Percentiles rank a stretch among this genome's conserved stretches.
phyloP scores from a whole-genome alignment of 1,140 invertebrate genomes.

The Araneus ventricosus region DNA sequence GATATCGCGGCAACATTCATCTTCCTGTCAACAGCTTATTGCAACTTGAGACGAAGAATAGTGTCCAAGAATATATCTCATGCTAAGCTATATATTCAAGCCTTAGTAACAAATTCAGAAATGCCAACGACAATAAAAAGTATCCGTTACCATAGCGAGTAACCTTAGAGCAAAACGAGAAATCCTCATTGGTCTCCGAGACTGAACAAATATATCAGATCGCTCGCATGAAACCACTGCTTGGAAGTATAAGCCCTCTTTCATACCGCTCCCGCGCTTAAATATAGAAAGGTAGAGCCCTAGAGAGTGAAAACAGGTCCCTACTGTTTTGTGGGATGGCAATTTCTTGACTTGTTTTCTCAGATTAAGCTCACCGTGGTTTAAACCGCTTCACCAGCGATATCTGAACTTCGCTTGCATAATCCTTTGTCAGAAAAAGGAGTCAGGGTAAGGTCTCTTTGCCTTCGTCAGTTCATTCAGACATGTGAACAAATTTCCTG shows the following conservation, averaged over 20 bases:
- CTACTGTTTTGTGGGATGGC: neutral
- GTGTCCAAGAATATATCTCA: neutral
- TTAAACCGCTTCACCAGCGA: neutral
- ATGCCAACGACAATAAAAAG: neutral
- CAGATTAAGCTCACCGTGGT: neutral
- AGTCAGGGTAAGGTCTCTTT: neutral
- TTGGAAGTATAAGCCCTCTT: neutral
- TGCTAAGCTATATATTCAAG: no score
- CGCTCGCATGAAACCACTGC: neutral
- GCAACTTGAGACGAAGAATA: neutral
- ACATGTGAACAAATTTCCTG: neutral
- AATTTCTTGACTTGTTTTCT: neutral
- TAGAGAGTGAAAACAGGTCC: neutral
- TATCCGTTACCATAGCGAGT: conserved; percentile 19
- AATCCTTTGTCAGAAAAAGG: neutral
- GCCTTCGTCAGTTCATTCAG: neutral
- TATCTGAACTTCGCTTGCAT: neutral
- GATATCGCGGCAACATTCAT: neutral
- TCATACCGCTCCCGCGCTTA: neutral
- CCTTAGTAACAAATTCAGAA: neutral
- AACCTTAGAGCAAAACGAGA: neutral
- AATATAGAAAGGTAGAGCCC: neutral
- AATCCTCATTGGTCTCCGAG: conserved; percentile 9
- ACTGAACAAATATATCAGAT: conserved; percentile 27
- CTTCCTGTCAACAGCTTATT: neutral